Conservation (phyloP, 2,888 invertebrate genomes). For the Craniophora ligustri region DNA sequence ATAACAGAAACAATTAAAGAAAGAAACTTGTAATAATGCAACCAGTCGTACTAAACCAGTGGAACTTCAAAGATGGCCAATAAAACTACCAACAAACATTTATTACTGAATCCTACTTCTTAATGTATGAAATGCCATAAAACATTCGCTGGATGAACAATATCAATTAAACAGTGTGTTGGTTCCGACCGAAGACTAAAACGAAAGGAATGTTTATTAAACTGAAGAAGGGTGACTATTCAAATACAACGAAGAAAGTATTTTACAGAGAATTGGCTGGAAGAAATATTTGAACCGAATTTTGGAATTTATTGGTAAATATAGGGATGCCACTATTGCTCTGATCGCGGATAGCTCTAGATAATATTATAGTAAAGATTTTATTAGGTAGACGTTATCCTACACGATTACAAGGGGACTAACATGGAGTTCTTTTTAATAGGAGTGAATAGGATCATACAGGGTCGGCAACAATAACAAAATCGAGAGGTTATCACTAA, state of each 20-base stretch:
- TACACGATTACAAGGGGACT: too few relatives aligned
- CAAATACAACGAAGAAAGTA: constrained; percentile 16
- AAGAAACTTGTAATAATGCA: constrained; percentile 34
- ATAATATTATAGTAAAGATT: too few relatives aligned
- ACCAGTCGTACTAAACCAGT: constrained; percentile 31
- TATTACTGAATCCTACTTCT: constrained; percentile 51
- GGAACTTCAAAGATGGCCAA: constrained; percentile 37
- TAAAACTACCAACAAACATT: constrained; percentile 54
- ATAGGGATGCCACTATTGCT: background rate
- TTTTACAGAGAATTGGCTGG: constrained; percentile 10
- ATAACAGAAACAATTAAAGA: constrained; percentile 6
- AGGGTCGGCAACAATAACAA: too few relatives aligned
- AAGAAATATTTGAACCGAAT: constrained; percentile 21
- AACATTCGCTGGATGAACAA: constrained; percentile 44
- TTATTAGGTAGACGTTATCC: too few relatives aligned
- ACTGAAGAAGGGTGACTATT: constrained; percentile 24
- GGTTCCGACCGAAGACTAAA: constrained; percentile 28
- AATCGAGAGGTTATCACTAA: too few relatives aligned
- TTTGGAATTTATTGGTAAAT: constrained; percentile 18
- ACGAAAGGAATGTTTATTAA: constrained; percentile 41
- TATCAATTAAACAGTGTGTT: constrained; percentile 51
- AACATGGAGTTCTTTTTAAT: too few relatives aligned
- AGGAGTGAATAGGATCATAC: too few relatives aligned
- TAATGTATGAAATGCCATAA: constrained; percentile 48
- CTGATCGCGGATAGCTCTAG: too few relatives aligned